Base-by-base conservation (phyloP, 2,797 vertebrate genomes). In the Acipenser ruthenus region DNA sequence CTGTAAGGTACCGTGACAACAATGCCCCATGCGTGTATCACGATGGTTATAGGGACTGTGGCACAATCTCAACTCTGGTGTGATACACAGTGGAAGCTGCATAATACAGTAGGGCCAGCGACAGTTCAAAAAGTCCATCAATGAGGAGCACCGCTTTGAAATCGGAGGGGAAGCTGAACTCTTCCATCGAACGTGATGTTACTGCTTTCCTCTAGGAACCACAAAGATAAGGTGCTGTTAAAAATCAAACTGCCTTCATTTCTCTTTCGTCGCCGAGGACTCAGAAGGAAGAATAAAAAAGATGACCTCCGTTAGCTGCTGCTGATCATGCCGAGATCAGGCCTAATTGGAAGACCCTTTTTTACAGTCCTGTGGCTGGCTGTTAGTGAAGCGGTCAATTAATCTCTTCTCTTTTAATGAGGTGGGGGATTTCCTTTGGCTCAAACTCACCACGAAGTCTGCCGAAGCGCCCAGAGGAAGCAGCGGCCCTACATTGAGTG, bases 361-460 rank as follows among this genome's bases (percentile, higher is more conserved):
- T 93, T 93, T 94, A 91, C 88, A 90, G 91, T 94, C 93, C 92
- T 90, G 87, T 86, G 89, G 93, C 93, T 90, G 86, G 87, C 92
- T 93, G 89, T 93, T 91, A 90, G 86, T 88, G 92, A 95, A 92
- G 89, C 82, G 93, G 92, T 95, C 95, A 95, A 96, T 97, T 96
- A 97, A 98, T 97, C 91, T 91, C 92, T 89, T 90, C 87, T 90
- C 78, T 86, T 91, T 88, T 94, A 97, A 97, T 97, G 94, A 98
- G 94, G 90, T 90, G 83, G 84, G 94, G 94, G 93, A 95, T 94
- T 94, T 95, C 91, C 88, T 89, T 89, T 81, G 89, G 84, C 88
- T 84, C 85, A 83, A 89, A 89, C 88, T 83, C 86, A 85, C 86
- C 86, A 90, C 90, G 92, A 90, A 92, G 85, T 86, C 85, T 89